Conservation (phyloP, 1,140 invertebrate species). For the Drosophila subpulchrella region DNA sequence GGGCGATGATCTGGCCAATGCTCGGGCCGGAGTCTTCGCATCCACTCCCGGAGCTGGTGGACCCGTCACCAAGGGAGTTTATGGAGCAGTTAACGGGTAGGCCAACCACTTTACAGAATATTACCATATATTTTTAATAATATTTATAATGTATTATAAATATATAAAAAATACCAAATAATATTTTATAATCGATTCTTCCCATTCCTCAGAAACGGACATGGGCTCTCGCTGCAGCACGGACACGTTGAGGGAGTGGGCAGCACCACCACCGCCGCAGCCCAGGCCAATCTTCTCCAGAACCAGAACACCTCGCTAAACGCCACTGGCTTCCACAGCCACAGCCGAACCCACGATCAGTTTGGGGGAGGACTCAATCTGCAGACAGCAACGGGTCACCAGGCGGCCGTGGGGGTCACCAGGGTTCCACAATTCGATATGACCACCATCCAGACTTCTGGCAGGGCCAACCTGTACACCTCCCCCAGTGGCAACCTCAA, state of each 20-base stretch:
- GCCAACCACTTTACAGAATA: neutral
- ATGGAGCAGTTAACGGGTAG: conserved; percentile 65
- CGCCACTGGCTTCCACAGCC: conserved; percentile 54
- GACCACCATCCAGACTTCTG: conserved; percentile 52
- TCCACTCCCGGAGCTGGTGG: conserved; percentile 33
- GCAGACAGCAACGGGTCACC: conserved; percentile 50
- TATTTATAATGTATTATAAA: no score
- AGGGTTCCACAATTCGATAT: conserved; percentile 60
- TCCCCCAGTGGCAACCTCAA: conserved; percentile 61
- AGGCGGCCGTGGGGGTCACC: conserved; percentile 43
- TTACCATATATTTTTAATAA: neutral
- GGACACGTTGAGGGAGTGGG: conserved; percentile 49
- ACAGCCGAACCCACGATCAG: conserved; percentile 46
- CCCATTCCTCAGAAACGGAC: conserved; percentile 47
- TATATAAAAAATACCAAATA: neutral
- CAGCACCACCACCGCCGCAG: conserved; percentile 38
- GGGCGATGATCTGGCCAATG: conserved; percentile 49
- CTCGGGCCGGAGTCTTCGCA: conserved; percentile 58
- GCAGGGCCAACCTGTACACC: conserved; percentile 54
- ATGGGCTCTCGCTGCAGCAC: conserved; percentile 56
- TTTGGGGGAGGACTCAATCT: conserved; percentile 54
- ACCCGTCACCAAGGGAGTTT: conserved; percentile 65
- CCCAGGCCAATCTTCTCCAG: conserved; percentile 50
- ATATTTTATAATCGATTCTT: neutral
- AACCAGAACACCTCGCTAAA: conserved; percentile 23